phyloP scores from a whole-genome alignment of 37 sponge, comb jelly and placozoan genomes.

The Eunapius fragilis region DNA sequence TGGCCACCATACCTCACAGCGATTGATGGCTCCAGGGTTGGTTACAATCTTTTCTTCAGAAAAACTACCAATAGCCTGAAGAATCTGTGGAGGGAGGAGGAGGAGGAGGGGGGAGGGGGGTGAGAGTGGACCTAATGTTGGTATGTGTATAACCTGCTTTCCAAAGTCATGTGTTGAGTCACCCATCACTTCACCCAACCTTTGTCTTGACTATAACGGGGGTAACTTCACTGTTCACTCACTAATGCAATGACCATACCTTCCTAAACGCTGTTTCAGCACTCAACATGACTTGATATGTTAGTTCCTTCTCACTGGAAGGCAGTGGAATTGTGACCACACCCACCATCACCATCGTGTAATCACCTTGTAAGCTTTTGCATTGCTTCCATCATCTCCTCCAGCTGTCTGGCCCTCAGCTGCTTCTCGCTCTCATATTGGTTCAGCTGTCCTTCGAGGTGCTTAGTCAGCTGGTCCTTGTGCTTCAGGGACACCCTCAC shows the following conservation, averaged over 20 bases:
- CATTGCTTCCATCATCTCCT: constrained; percentile 5
- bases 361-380: not conserved
- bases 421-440: constrained; percentile 1
- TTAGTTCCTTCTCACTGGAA: constrained; percentile 8
- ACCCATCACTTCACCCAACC: not conserved
- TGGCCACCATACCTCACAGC: not conserved
- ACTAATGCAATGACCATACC: not conserved
- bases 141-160: not conserved
- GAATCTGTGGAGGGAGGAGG: not conserved
- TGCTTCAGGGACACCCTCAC: constrained; percentile 7
- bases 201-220: not conserved
- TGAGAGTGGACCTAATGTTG: too few relatives aligned
- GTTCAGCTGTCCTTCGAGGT: not conserved
- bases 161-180: not conserved
- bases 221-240: not conserved
- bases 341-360: not conserved
- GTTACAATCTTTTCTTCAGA: not conserved
- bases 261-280: not conserved
- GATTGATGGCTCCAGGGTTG: not conserved
- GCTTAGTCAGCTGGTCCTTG: not conserved
- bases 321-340: not conserved
- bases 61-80: not conserved
- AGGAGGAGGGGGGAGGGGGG: too few relatives aligned
- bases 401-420: constrained; percentile 8
- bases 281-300: not conserved